Percentiles rank a stretch among this genome's conserved stretches.
Conservation (phyloP, 2,888 invertebrate species). For the Cephalotes varians region DNA sequence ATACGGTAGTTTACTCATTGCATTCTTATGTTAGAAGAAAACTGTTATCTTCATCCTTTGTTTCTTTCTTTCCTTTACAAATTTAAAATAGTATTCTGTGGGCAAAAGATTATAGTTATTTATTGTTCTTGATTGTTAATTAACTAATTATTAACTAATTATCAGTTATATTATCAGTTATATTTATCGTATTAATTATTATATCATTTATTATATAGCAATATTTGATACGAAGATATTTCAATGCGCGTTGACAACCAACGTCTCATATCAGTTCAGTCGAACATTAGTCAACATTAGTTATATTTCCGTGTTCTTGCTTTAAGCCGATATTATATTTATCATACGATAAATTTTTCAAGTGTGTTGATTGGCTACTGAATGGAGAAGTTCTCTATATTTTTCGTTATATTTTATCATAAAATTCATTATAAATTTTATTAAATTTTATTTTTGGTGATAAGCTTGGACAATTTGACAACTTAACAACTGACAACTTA, state of each 20-base stretch:
- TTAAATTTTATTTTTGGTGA: too few relatives aligned
- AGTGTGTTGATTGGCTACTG: too few relatives aligned
- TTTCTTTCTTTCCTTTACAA: neutral
- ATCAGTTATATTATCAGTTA: neutral
- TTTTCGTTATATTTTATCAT: too few relatives aligned
- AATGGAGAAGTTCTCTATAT: too few relatives aligned
- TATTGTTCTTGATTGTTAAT: neutral
- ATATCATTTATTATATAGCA: neutral
- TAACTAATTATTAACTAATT: too few relatives aligned
- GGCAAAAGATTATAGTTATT: neutral
- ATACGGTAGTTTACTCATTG: neutral
- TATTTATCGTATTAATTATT: neutral
- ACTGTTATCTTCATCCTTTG: neutral
- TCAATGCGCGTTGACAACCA: neutral
- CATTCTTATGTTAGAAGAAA: neutral
- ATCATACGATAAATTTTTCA: too few relatives aligned
- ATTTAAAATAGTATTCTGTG: neutral
- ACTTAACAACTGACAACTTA: too few relatives aligned
- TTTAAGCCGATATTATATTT: too few relatives aligned
- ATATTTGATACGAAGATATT: too few relatives aligned
- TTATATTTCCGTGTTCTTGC: neutral
- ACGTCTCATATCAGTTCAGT: neutral
- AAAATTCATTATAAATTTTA: too few relatives aligned
- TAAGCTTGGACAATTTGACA: too few relatives aligned
- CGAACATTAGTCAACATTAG: neutral